A percentile compares a stretch with the other conserved stretches of the same genome.
phyloP scores from a whole-genome alignment of 2,888 invertebrate genomes.

The Ophion ventricosus region DNA sequence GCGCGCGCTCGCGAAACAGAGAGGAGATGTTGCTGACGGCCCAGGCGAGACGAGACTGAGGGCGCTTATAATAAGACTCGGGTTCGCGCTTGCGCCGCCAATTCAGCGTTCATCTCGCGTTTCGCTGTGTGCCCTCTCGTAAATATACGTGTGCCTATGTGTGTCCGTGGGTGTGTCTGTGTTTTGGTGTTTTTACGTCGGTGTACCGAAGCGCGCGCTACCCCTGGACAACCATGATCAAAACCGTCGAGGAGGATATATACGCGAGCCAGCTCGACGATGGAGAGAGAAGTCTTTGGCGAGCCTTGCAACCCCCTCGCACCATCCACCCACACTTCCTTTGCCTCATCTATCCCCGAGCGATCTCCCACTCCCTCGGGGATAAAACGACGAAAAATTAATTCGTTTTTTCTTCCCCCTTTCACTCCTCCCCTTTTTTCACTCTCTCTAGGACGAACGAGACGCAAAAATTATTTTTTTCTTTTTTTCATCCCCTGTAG shows the following conservation, averaged over 20 bases:
- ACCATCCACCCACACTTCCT: neutral
- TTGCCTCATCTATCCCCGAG: constrained; percentile 20
- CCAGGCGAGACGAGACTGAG: constrained; percentile 82
- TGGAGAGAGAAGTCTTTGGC: constrained; percentile 21
- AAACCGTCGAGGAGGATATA: constrained; percentile 20
- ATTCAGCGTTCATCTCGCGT: constrained; percentile 69
- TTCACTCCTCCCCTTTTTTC: neutral
- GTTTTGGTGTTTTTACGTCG: neutral
- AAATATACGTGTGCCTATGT: neutral
- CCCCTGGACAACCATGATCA: constrained; percentile 31
- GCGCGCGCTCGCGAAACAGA: constrained; percentile 27
- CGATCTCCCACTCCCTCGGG: constrained; percentile 26
- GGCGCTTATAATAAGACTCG: constrained; percentile 77
- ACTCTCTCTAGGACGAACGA: neutral
- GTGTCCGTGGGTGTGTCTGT: too few species aligned
- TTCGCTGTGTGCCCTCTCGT: constrained; percentile 1
- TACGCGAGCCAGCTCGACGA: constrained; percentile 16
- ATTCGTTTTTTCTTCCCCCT: constrained; percentile 64
- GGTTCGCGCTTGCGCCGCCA: constrained; percentile 67
- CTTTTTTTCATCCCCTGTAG: neutral
- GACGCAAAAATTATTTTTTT: neutral
- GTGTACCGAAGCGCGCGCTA: constrained; percentile 16
- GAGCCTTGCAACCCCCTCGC: constrained; percentile 25
- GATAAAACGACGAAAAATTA: constrained; percentile 70
- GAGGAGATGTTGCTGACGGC: constrained; percentile 77